Evolutionary conservation across 2,113 vertebrate species (phyloP).

Genomic region (Cryptomyrus ogoouensis): DNA sequence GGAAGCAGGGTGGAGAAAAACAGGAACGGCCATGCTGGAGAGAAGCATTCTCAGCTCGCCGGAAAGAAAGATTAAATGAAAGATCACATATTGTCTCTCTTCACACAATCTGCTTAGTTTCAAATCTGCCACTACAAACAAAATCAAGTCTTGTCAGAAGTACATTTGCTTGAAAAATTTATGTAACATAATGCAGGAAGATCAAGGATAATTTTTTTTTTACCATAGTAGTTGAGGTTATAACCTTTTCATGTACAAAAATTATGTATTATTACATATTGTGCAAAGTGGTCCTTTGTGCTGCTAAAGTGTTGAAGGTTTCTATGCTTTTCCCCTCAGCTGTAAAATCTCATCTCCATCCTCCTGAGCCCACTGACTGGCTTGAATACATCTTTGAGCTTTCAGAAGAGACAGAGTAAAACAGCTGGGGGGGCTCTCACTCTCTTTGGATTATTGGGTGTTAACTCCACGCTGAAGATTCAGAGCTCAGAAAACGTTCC

Average conservation of each 20-base stretch:
- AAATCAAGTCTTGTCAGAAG: background rate
- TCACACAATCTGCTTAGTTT: background rate
- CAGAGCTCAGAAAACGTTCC: background rate
- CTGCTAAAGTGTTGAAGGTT: background rate
- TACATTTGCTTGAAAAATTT: background rate
- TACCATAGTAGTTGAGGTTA: background rate
- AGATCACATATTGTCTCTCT: background rate
- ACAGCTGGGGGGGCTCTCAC: background rate
- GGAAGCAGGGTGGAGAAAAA: background rate
- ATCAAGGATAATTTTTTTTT: background rate
- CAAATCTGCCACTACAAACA: background rate
- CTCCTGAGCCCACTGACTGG: background rate
- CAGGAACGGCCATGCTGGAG: background rate
- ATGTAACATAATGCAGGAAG: background rate
- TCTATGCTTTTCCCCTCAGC: background rate
- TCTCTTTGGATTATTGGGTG: constrained; percentile 15
- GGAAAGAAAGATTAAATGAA: background rate
- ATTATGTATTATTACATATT: background rate
- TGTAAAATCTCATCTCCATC: constrained; percentile 19
- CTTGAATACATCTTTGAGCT: constrained; percentile 17
- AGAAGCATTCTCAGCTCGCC: background rate
- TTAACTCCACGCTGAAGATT: background rate
- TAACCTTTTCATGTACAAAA: background rate
- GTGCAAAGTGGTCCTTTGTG: background rate
- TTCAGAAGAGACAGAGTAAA: background rate